Percentiles rank a stretch among this genome's conserved stretches.
Conservation (phyloP, 1,140 invertebrate genomes). For the Drosophila nigromelanica region DNA sequence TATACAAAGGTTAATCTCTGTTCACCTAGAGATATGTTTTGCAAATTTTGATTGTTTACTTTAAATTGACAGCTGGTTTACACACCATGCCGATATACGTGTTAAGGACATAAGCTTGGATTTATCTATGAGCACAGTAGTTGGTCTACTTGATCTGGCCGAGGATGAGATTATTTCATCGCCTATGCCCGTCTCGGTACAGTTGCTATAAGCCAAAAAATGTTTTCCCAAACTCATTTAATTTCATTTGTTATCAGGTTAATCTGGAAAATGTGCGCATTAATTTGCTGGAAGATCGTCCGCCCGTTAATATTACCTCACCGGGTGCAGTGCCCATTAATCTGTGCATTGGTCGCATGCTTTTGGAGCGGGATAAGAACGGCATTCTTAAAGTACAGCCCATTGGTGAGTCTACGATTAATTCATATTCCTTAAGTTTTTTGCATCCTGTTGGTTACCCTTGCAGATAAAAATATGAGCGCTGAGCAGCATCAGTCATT, state of each 20-base stretch:
- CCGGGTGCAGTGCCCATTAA: conserved; percentile 92
- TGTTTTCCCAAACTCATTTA: conserved; percentile 18
- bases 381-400: conserved; percentile 91
- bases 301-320: conserved; percentile 91
- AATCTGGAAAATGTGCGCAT: conserved; percentile 88
- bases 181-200: conserved; percentile 91
- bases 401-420: conserved; percentile 41
- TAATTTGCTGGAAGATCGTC: conserved; percentile 91
- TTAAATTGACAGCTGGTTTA: conserved; percentile 77
- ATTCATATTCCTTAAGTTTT: not conserved
- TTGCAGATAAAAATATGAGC: conserved; percentile 64
- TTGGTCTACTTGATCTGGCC: conserved; percentile 90
- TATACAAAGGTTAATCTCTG: conserved; percentile 62
- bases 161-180: conserved; percentile 92
- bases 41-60: not conserved
- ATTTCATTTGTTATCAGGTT: conserved; percentile 84
- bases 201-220: conserved; percentile 14
- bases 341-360: conserved; percentile 88
- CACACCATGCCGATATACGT: conserved; percentile 86
- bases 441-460: not conserved
- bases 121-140: conserved; percentile 92
- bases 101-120: conserved; percentile 88
- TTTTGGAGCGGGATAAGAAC: conserved; percentile 87
- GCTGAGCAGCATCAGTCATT: conserved; percentile 47
- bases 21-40: not conserved